A percentile compares a stretch with the other conserved stretches of the same genome.
Conservation (phyloP, 2,888 invertebrate species). For the Eristalis intricaria region DNA sequence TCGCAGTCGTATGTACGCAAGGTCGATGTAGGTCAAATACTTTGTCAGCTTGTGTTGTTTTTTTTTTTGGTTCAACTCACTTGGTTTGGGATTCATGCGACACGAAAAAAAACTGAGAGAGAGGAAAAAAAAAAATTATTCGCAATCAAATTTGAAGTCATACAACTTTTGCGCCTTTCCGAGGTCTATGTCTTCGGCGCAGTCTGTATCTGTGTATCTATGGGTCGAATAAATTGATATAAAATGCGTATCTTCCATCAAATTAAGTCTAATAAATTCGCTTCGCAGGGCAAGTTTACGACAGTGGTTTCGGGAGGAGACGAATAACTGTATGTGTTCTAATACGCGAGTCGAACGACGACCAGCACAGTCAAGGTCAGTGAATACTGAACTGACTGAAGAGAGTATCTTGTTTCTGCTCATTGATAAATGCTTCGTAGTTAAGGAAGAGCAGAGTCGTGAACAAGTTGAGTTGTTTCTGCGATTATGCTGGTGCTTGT, state of each 20-base stretch:
- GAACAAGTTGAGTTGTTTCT: neutral
- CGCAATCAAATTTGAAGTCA: slow-evolving; percentile 58
- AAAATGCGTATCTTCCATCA: slow-evolving; percentile 52
- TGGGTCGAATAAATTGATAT: slow-evolving; percentile 60
- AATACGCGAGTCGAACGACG: slow-evolving; percentile 1
- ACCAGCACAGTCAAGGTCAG: slow-evolving; percentile 43
- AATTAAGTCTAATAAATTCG: slow-evolving; percentile 56
- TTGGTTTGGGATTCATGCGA: slow-evolving; percentile 37
- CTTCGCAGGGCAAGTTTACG: slow-evolving; percentile 25
- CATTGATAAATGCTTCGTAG: slow-evolving; percentile 34
- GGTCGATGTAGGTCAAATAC: slow-evolving; percentile 69
- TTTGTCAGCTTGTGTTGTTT: slow-evolving; percentile 53
- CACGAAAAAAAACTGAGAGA: neutral
- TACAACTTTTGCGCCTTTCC: slow-evolving; percentile 45
- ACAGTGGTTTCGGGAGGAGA: neutral
- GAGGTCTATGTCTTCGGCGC: slow-evolving; percentile 5
- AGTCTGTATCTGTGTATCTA: slow-evolving; percentile 31
- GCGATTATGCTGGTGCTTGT: neutral
- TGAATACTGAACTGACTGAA: neutral
- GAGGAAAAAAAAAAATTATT: slow-evolving; percentile 38
- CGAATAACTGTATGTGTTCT: slow-evolving; percentile 4
- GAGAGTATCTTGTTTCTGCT: slow-evolving; percentile 36
- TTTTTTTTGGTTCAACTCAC: slow-evolving; percentile 23
- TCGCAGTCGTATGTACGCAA: slow-evolving; percentile 31
- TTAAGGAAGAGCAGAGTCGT: neutral